phyloP scores from a whole-genome alignment of 2,888 invertebrate species.

The Orgyia antiqua region DNA sequence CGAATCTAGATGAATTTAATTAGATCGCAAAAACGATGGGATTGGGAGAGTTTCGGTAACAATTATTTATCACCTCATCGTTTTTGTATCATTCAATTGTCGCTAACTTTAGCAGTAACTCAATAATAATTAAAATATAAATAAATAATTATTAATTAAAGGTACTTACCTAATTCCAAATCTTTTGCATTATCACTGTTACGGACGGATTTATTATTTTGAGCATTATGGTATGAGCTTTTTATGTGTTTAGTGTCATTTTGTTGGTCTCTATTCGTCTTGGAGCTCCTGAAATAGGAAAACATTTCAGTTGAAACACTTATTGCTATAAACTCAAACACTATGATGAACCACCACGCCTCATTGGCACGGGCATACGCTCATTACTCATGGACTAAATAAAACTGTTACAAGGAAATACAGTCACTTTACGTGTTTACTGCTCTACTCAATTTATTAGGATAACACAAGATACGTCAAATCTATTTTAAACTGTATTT shows the following conservation, averaged over 20 bases:
- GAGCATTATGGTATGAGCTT: conserved; percentile 40
- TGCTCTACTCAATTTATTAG: conserved; percentile 34
- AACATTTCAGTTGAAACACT: conserved; percentile 28
- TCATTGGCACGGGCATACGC: conserved; percentile 23
- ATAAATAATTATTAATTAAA: too few relatives aligned
- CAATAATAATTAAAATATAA: too few relatives aligned
- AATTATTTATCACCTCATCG: too few relatives aligned
- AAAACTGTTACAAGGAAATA: conserved; percentile 18
- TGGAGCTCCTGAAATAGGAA: conserved; percentile 45
- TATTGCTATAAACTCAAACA: conserved; percentile 1
- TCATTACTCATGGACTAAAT: conserved; percentile 23
- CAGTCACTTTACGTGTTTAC: conserved; percentile 12
- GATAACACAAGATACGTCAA: conserved; percentile 36
- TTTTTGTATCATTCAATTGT: too few relatives aligned
- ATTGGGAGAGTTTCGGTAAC: too few relatives aligned
- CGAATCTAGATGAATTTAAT: too few relatives aligned
- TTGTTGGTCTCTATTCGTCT: conserved; percentile 36
- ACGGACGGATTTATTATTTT: conserved; percentile 61
- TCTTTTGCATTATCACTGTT: conserved; percentile 51
- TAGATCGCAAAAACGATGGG: too few relatives aligned
- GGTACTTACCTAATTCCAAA: conserved; percentile 59
- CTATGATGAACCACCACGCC: conserved; percentile 18
- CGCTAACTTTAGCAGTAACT: too few relatives aligned
- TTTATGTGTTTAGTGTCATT: conserved; percentile 35
- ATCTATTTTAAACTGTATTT: conserved; percentile 48